Conservation (phyloP, 2,113 vertebrate genomes). For the Psittacara wagleri region DNA sequence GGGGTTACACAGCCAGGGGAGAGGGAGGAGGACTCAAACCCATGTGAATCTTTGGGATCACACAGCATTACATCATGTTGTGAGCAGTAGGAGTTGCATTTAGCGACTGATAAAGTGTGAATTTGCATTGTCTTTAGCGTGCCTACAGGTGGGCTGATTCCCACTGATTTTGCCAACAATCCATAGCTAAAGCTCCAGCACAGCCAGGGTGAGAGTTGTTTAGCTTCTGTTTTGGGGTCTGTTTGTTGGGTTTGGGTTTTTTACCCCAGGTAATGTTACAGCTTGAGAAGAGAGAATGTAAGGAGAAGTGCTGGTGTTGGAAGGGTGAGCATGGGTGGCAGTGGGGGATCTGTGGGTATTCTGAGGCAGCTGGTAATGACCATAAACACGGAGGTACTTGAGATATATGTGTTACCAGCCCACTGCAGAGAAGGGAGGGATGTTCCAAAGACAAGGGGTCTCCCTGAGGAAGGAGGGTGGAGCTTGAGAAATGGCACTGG, state of each 20-base stretch:
- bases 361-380: not conserved
- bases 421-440: not conserved
- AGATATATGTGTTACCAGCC: not conserved
- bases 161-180: not conserved
- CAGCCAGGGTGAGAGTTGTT: not conserved
- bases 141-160: not conserved
- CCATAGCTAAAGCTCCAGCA: not conserved
- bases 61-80: not conserved
- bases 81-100: not conserved
- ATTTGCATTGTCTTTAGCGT: not conserved
- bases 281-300: not conserved
- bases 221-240: not conserved
- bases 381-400: not conserved
- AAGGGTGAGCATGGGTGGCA: not conserved
- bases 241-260: not conserved
- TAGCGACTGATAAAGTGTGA: not conserved
- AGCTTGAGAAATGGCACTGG: not conserved
- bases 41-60: not conserved
- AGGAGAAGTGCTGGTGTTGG: not conserved
- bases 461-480: rapidly evolving
- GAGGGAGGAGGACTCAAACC: not conserved
- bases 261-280: not conserved
- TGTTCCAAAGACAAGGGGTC: not conserved
- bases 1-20: not conserved
- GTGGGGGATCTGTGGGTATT: not conserved